phyloP scores from a whole-genome alignment of 2,888 invertebrate genomes.

The Ennomos fuscantarius region DNA sequence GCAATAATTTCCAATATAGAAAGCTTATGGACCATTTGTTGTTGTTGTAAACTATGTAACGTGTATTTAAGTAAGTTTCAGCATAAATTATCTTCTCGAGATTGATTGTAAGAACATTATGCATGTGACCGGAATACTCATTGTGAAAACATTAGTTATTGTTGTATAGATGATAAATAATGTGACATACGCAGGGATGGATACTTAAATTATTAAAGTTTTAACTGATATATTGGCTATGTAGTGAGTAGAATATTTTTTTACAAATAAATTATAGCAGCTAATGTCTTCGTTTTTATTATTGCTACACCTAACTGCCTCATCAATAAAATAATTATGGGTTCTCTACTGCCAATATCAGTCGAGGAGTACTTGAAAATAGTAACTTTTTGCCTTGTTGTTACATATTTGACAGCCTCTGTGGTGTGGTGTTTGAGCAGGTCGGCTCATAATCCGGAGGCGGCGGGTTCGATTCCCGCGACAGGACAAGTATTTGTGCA shows the following conservation, averaged over 20 bases:
- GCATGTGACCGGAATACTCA: constrained; percentile 79
- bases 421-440: too few relatives aligned
- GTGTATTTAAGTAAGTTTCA: constrained; percentile 74
- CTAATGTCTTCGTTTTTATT: constrained; percentile 59
- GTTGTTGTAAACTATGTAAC: constrained; percentile 64
- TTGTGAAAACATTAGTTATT: constrained; percentile 81
- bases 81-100: constrained; percentile 81
- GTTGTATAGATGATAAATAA: constrained; percentile 85
- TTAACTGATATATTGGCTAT: constrained; percentile 87
- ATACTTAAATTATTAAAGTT: constrained; percentile 86
- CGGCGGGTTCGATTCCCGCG: too few relatives aligned
- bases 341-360: too few relatives aligned
- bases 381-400: too few relatives aligned
- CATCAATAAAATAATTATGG: too few relatives aligned
- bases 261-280: constrained; percentile 88
- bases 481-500: too few relatives aligned
- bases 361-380: too few relatives aligned
- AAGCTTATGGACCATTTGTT: constrained; percentile 79
- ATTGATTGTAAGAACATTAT: constrained; percentile 57
- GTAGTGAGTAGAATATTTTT: constrained; percentile 89
- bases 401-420: too few relatives aligned
- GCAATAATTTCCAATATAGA: constrained; percentile 73
- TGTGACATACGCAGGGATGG: constrained; percentile 86
- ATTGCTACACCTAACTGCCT: not conserved
- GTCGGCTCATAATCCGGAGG: too few relatives aligned